Evolutionary conservation across 2,888 invertebrate species (phyloP).

Genomic region (Drosophila histrio): DNA sequence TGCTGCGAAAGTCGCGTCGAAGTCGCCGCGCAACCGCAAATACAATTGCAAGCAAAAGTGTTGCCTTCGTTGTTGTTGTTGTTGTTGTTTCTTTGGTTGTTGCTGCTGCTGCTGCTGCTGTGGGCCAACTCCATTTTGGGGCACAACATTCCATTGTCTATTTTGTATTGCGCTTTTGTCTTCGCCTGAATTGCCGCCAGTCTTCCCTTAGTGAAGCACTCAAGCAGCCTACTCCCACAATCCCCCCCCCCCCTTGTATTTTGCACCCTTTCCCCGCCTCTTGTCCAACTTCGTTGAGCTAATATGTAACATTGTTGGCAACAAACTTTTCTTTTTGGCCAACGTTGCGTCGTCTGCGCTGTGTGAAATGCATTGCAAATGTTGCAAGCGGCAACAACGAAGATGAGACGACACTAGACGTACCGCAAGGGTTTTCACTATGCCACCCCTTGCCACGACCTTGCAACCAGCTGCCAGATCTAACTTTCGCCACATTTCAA

Average conservation of each 20-base stretch:
- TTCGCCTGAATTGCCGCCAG: constrained; percentile 35
- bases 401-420: neutral
- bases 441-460: no score
- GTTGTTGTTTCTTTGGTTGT: constrained; percentile 24
- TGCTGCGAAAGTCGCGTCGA: constrained; percentile 51
- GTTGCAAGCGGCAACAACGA: constrained; percentile 4
- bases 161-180: constrained; percentile 64
- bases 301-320: constrained; percentile 46
- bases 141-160: constrained; percentile 74
- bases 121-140: constrained; percentile 75
- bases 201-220: constrained; percentile 23
- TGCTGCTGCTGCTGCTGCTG: constrained; percentile 36
- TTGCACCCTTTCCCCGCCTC: neutral
- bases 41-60: constrained; percentile 54
- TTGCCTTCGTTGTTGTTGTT: constrained; percentile 45
- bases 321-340: constrained; percentile 27
- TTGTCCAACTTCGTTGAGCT: neutral
- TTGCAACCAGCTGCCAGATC: neutral
- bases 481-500: constrained; percentile 3
- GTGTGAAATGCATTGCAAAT: constrained; percentile 25
- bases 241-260: neutral
- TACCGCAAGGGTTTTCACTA: constrained; percentile 8
- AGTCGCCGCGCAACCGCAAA: constrained; percentile 49
- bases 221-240: constrained; percentile 25
- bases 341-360: neutral